Base-by-base conservation (phyloP, 2,113 vertebrate species). In the Pseudopodoces humilis region DNA sequence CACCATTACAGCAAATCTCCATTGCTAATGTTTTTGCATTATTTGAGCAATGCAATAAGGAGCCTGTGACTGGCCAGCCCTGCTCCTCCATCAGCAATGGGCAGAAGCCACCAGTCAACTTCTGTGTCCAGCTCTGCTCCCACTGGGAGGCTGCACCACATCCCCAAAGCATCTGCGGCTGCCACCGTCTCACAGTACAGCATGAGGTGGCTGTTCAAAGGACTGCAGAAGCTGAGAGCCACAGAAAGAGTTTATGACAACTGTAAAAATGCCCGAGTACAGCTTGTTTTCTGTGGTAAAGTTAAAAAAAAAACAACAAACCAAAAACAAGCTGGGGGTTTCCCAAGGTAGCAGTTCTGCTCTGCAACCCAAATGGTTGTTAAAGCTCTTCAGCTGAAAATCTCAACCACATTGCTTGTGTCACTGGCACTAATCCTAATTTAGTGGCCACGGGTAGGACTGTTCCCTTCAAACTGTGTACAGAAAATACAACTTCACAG, bases 1-100 rank as follows among this genome's bases (percentile, higher is more conserved):
- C 88, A 97, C 94, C 95, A 95, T 97, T 98, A 97, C 72, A 88
- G 95, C 74, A 94, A 96, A 97, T 97, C 95, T 97, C 97, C 97
- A 96, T 93, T 93, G 94, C 95, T 97, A 97, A 97, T 96, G 92
- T 90, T 97, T 92, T 94, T 91, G 86, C 70, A 94, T 96, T 95
- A 97, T 93, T 96, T 13, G 49, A 94, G 72, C 93, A 88, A 80
- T 24, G 86, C 77, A 94, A 74, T 79, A 94, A 95, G 77, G 77
- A 96, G 86, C 52, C 82, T 33, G 35, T 3, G 43, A 82, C 86
- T 6, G 2, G 74, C 52, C 93, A 82, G 65, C 67, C 82, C 81
- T 46, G 28, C 25, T 89, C 65, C 71, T 91, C 68, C 21, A 70
- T 88, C 64, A 96, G 77, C 0, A 8, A 96, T 72, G 53, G 85